Evolutionary conservation across 2,113 vertebrate genomes (phyloP).

Genomic region (Phrynosoma platyrhinos): DNA sequence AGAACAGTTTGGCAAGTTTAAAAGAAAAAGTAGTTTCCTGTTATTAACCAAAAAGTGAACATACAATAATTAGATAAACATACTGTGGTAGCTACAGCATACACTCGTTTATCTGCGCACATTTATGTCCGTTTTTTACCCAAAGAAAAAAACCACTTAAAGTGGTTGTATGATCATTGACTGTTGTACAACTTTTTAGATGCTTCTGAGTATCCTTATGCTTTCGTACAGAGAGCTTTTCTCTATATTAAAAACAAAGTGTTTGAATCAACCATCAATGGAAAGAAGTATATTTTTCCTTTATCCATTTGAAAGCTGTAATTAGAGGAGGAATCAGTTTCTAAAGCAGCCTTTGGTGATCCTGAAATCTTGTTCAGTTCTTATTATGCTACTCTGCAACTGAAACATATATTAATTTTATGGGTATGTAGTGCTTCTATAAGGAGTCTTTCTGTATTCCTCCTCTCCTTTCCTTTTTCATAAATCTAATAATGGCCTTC

Average conservation of each 20-base stretch:
- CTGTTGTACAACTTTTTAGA: neutral
- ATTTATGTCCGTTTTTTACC: neutral
- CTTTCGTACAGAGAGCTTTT: neutral
- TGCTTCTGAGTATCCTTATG: neutral
- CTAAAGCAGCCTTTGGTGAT: neutral
- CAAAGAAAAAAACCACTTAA: neutral
- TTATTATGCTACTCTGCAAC: neutral
- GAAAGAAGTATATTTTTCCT: neutral
- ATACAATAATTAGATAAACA: no score
- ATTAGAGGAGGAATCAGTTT: neutral
- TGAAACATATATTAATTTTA: neutral
- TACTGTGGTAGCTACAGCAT: neutral
- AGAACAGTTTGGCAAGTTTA: no score
- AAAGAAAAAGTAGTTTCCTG: no score
- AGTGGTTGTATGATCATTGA: neutral
- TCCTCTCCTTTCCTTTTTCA: conserved; percentile 53
- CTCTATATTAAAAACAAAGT: neutral
- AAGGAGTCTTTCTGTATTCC: conserved; percentile 9
- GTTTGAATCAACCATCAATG: neutral
- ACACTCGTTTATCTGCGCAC: neutral
- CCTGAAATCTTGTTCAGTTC: neutral
- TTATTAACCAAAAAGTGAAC: no score
- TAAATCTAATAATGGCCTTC: conserved; percentile 43
- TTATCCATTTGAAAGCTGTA: neutral
- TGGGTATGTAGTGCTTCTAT: neutral